Percentiles rank a stretch among this genome's conserved stretches.
These are phyloP conservation scores for Steinernema hermaphroditum DNA, from an alignment of 2,888 invertebrate genomes.

Conservation along the genomic window DNA sequence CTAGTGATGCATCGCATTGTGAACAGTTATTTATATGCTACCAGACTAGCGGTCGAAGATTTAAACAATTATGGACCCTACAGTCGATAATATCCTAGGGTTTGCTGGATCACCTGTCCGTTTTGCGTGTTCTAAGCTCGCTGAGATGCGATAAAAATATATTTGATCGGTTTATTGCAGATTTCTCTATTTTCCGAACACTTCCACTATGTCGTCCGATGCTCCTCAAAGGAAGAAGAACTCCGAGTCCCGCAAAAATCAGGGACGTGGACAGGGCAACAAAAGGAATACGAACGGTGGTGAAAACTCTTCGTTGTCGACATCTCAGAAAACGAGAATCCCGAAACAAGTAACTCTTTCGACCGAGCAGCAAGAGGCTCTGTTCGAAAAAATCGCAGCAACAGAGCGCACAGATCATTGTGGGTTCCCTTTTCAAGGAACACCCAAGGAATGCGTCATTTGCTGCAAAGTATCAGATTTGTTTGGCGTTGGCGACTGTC, in stretches of 20 bases:
- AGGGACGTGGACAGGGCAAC: not conserved
- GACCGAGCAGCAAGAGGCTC: not conserved
- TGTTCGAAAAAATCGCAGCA: not conserved
- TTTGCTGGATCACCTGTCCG: too few species aligned
- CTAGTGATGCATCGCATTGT: too few species aligned
- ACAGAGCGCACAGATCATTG: conserved; percentile 43
- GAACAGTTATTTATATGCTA: too few species aligned
- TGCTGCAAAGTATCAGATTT: conserved; percentile 59
- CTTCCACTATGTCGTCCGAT: not conserved
- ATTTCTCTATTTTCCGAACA: too few species aligned
- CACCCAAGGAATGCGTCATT: conserved; percentile 54
- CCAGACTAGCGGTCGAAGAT: too few species aligned
- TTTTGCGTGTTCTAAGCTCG: too few species aligned
- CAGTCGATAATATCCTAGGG: too few species aligned
- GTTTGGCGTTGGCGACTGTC: conserved; percentile 67
- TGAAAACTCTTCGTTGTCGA: not conserved
- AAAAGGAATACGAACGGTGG: not conserved
- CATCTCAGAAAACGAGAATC: not conserved
- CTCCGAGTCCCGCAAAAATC: not conserved
- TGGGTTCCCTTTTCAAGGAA: conserved; percentile 42
- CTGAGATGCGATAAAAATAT: too few species aligned
- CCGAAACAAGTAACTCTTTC: not conserved
- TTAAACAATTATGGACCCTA: too few species aligned
- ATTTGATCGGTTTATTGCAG: too few species aligned
- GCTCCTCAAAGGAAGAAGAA: not conserved